Evolutionary conservation across 92 coral and sea anemone species (phyloP).

Genomic region (Palythoa grandiflora): DNA sequence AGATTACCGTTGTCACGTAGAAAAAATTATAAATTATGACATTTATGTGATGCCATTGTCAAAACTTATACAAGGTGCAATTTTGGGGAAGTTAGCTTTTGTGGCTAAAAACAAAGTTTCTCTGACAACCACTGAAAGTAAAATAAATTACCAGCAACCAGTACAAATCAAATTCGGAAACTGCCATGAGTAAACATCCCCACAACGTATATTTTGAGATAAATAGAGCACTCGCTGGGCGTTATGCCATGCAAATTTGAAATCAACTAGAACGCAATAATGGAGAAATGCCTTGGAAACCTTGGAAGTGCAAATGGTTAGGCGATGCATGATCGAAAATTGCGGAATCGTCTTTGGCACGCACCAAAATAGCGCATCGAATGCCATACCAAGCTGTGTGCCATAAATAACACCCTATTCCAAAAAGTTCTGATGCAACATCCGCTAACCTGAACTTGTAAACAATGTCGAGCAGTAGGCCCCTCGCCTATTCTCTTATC

Average conservation of each 20-base stretch:
- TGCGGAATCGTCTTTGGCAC: not conserved
- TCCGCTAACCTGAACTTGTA: constrained; percentile 4
- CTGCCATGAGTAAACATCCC: not conserved
- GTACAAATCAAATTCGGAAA: not conserved
- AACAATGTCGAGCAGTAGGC: not conserved
- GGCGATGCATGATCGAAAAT: not conserved
- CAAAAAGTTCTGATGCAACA: constrained; percentile 43
- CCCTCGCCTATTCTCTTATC: not conserved
- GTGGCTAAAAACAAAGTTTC: not conserved
- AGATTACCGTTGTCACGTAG: not conserved
- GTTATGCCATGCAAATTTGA: not conserved
- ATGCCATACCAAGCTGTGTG: not conserved
- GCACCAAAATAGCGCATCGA: not conserved
- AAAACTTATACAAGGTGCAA: not conserved
- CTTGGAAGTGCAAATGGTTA: not conserved
- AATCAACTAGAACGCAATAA: not conserved
- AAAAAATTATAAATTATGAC: not conserved
- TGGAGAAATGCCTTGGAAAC: not conserved
- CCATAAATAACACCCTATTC: not conserved
- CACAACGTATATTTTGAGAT: not conserved
- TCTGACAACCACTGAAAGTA: not conserved
- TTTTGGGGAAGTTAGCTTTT: not conserved
- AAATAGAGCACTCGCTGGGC: too few species aligned
- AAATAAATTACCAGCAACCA: not conserved
- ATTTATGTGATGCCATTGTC: not conserved